Evolutionary conservation across 2,113 vertebrate species (phyloP).

Genomic region (Erinaceus europaeus): DNA sequence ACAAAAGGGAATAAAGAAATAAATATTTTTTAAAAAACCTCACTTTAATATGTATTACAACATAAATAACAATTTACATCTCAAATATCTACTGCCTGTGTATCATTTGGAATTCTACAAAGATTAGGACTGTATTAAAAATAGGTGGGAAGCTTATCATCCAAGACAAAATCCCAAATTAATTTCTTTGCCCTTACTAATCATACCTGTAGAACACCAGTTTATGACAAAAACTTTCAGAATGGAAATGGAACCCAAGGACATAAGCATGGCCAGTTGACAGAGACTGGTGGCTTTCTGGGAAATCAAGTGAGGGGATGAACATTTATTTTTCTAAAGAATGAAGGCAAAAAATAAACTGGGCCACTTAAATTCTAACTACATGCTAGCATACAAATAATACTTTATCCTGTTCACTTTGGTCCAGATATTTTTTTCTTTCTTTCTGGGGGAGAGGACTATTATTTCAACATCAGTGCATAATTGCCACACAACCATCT

Average conservation of each 20-base stretch:
- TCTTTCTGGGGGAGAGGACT: too few relatives aligned
- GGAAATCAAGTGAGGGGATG: conserved; percentile 38
- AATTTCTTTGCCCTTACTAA: background rate
- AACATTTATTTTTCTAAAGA: conserved; percentile 21
- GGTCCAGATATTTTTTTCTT: conserved; percentile 12
- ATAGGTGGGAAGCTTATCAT: background rate
- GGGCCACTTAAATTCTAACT: background rate
- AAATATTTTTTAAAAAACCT: too few relatives aligned
- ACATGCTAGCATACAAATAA: background rate
- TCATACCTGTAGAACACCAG: background rate
- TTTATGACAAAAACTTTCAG: conserved; percentile 9
- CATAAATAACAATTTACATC: background rate
- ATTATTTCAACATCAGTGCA: background rate
- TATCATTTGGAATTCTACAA: conserved; percentile 19
- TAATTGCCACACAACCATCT: background rate
- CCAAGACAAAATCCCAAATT: conserved; percentile 35
- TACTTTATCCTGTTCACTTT: background rate
- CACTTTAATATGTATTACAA: conserved; percentile 18
- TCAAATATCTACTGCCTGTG: background rate
- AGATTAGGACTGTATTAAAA: conserved; percentile 1
- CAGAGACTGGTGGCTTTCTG: background rate
- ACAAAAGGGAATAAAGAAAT: too few relatives aligned
- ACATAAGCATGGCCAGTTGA: background rate
- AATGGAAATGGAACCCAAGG: conserved; percentile 33
- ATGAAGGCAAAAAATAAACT: background rate